A percentile compares a stretch with the other conserved stretches of the same genome.
Evolutionary conservation across 2,888 invertebrate species (phyloP).

Genomic region (Eupithecia pulchellata): DNA sequence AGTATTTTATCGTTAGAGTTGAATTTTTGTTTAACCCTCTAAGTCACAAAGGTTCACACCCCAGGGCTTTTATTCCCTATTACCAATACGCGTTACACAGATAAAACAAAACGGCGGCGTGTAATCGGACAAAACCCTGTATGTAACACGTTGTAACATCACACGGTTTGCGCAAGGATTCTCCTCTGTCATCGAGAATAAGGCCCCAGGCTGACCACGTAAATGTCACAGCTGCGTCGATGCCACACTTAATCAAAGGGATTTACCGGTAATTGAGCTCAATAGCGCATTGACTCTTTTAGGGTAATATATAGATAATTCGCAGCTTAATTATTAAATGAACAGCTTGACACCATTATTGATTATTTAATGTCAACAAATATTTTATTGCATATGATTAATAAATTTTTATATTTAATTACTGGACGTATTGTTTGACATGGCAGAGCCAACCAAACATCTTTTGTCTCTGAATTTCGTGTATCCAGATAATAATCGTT

Average conservation of each 20-base stretch:
- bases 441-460: conserved; percentile 3
- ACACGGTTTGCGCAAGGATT: no score
- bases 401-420: conserved; percentile 25
- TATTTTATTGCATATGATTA: conserved; percentile 32
- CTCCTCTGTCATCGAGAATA: no score
- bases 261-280: conserved; percentile 28
- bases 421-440: conserved; percentile 19
- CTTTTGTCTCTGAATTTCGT: neutral
- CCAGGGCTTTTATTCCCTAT: no score
- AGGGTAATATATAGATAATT: conserved; percentile 26
- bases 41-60: neutral
- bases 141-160: no score
- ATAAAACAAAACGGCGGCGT: no score
- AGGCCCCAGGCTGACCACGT: conserved; percentile 2
- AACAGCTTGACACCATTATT: conserved; percentile 22
- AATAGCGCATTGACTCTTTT: conserved; percentile 28
- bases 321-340: conserved; percentile 25
- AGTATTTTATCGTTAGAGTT: neutral
- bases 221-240: conserved; percentile 22
- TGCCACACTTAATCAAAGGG: conserved; percentile 31
- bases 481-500: neutral
- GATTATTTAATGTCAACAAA: conserved; percentile 24
- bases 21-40: neutral
- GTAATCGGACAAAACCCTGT: no score
- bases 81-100: no score